Evolutionary conservation across 1,140 invertebrate genomes (phyloP).

Genomic region (Drosophila nannoptera): DNA sequence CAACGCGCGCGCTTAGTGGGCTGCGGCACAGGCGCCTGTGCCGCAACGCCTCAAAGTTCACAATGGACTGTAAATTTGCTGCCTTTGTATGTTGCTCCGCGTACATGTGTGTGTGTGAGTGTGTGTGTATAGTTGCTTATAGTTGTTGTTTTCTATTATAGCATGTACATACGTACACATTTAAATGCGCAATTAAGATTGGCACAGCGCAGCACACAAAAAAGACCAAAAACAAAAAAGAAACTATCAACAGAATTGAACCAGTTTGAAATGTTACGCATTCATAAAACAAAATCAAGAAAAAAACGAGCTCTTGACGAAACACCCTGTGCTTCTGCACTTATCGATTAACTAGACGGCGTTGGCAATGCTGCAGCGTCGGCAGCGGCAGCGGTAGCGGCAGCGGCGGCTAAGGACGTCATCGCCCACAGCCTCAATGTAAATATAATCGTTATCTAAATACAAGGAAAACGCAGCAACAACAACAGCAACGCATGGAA

Average conservation of each 20-base stretch:
- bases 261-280: slow-evolving; percentile 74
- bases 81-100: slow-evolving; percentile 4
- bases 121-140: slow-evolving; percentile 48
- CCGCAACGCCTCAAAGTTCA: slow-evolving; percentile 60
- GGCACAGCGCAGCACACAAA: slow-evolving; percentile 53
- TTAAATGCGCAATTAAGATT: slow-evolving; percentile 77
- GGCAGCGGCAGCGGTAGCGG: too few relatives aligned
- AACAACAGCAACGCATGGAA: slow-evolving; percentile 24
- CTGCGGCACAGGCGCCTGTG: slow-evolving; percentile 53
- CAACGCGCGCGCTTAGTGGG: slow-evolving; percentile 7
- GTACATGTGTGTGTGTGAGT: slow-evolving; percentile 5
- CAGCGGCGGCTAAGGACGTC: slow-evolving; percentile 43
- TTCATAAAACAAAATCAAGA: slow-evolving; percentile 44
- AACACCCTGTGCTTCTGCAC: slow-evolving; percentile 39
- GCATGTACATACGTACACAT: slow-evolving; percentile 35
- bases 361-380: too few relatives aligned
- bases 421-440: slow-evolving; percentile 44
- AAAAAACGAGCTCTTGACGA: background rate
- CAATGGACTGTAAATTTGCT: slow-evolving; percentile 51
- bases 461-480: slow-evolving; percentile 35
- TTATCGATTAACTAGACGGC: too few relatives aligned
- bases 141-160: slow-evolving; percentile 53
- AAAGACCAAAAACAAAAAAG: slow-evolving; percentile 35
- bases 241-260: slow-evolving; percentile 70
- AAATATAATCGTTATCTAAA: slow-evolving; percentile 70